Evolutionary conservation across 2,113 vertebrate genomes (phyloP).

Genomic region (Fukomys damarensis): DNA sequence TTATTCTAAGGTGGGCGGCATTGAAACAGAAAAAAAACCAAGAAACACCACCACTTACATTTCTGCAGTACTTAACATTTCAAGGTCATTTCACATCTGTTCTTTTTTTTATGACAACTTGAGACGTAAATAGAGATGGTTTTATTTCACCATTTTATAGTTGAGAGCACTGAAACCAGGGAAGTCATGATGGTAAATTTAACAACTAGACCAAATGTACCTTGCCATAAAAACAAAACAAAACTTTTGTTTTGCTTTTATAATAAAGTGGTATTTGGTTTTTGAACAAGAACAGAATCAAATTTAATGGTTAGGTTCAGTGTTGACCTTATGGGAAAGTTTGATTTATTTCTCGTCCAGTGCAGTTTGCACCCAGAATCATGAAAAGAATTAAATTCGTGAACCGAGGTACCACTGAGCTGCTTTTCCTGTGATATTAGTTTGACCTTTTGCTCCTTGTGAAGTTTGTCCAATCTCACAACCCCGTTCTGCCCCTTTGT

Average conservation of each 20-base stretch:
- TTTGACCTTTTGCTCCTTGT: not conserved
- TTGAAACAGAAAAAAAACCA: not conserved
- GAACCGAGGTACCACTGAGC: not conserved
- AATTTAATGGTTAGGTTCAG: not conserved
- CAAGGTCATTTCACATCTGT: constrained; percentile 42
- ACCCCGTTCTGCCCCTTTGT: not conserved
- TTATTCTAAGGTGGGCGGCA: not conserved
- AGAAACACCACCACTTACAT: not conserved
- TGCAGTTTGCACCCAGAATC: not conserved
- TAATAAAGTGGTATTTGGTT: constrained; percentile 6
- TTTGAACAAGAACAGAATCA: not conserved
- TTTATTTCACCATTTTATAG: constrained; percentile 60
- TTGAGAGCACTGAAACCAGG: constrained; percentile 55
- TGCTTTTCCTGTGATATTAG: not conserved
- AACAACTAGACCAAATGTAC: constrained; percentile 33
- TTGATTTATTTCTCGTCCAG: not conserved
- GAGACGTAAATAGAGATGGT: constrained; percentile 58
- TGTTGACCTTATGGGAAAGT: not conserved
- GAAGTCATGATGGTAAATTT: constrained; percentile 45
- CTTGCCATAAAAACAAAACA: not conserved
- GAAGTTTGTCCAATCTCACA: not conserved
- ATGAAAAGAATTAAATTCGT: not conserved
- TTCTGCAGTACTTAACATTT: constrained; percentile 12
- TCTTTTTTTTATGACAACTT: constrained; percentile 46
- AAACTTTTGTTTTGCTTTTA: not conserved